Evolutionary conservation across 2,888 invertebrate genomes (phyloP), one percentile per base, ranked within the genome.

Genomic region (Cephalotes varians): DNA sequence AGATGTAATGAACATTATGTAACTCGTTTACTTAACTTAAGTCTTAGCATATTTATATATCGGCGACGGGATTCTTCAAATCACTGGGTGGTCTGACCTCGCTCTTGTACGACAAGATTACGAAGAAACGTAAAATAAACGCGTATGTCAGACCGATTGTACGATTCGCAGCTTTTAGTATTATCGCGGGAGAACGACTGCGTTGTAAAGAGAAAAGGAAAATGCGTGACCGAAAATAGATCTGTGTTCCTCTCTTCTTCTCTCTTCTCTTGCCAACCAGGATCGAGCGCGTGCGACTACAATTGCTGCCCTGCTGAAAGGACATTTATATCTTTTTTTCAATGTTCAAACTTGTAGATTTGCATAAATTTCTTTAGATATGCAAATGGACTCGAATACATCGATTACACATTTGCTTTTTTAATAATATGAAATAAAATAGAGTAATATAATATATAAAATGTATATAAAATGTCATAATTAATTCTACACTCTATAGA

Each of bases 141-240:
- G 65, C 56, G 49, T 62, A 31, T 67, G 58, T 82, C 65, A 58
- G 31, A 15, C 51, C 34, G 58, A 62, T 74, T 69, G 69, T 69
- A 62, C 60, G 81, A 69, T 79, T 69, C 44, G 56, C 82, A 67
- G 73, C 77, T 82, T 82, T 77, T 60, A 62, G 64, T 64, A 40
- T 83, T 74, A 77, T 83, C 82, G 56, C 83, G 72, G 44, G 81
- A 60, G 80, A 60, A 81, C 81, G 82, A 77, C 77, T 56, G 83
- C 81, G 60, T 62, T 15, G 76, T 64, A 67, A 69, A 79, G 82
- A 77, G 84, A 85, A 84, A 85, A 85, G 85, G 87, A 88, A 88
- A 88, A 88, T 85, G 84, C 81, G 37, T 60, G 77, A 85, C 56
- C 83, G 81, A 84, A 88, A 88, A 88, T 88, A 88, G 87, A 85